Evolutionary conservation across 2,888 invertebrate species (phyloP), one percentile per base, ranked within the genome.

Genomic region (Dolichopus griseipennis): DNA sequence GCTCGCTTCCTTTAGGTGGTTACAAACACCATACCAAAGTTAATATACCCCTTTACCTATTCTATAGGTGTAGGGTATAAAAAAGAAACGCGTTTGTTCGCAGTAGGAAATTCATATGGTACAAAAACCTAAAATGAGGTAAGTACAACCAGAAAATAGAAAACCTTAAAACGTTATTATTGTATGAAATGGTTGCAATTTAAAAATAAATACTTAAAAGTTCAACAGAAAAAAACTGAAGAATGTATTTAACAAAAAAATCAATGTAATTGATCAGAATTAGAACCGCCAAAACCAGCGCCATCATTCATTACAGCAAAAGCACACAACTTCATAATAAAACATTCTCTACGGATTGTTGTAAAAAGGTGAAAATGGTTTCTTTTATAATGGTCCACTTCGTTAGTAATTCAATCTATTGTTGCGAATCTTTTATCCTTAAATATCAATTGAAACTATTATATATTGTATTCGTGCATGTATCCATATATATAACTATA

Each of bases 151-250:
- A 37, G n/a, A n/a, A n/a, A n/a, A n/a, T n/a, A n/a, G n/a, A n/a
- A 52, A n/a, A 52, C 2, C 18, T 52, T 7, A 52, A 52, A 52
- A 52, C 12, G 52, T 18, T 52, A 52, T 52, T 52, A 52, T 52
- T 52, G n/a, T 52, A 18, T n/a, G 52, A 52, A 52, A 52, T 52
- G 52, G 52, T 52, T 52, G 52, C 52, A 12, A 52, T 52, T 52
- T 52, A 52, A 52, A 52, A 18, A 52, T 6, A 52, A 10, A 37
- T 37, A 37, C 37, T 37, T 37, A 7, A 52, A 52, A 52, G 18
- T 52, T 2, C n/a, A 37, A 37, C n/a, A 37, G 52, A 41, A 41
- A 41, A 41, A 41, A 41, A 41, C 2, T 4, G 5, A 27, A 27
- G 5, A 4, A 27, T 27, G 27, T 27, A 27, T 27, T 12, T 12